Conservation (phyloP, 2,888 invertebrate species). For the Drosophila phalerata region DNA sequence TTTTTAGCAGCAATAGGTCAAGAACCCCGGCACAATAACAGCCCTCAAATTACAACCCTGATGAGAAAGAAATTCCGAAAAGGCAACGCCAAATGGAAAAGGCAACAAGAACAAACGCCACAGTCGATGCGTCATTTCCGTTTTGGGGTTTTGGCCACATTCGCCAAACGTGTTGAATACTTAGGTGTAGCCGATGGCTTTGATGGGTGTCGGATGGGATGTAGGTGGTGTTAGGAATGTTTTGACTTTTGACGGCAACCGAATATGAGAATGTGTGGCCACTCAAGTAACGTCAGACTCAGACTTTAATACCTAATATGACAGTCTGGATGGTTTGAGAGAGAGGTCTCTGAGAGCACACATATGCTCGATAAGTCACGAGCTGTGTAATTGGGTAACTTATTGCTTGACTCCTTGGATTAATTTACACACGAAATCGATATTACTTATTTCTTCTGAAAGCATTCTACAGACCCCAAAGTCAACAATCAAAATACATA, state of each 20-base stretch:
- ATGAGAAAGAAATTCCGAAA: conserved; percentile 27
- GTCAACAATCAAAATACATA: conserved; percentile 43
- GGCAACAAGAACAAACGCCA: conserved; percentile 38
- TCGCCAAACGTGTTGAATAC: conserved; percentile 58
- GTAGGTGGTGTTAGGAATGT: neutral
- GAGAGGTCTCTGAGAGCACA: neutral
- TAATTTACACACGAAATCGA: conserved; percentile 47
- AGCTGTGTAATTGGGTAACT: conserved; percentile 52
- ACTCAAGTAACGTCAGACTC: conserved; percentile 33
- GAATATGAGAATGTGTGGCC: conserved; percentile 21
- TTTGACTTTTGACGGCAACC: conserved; percentile 29
- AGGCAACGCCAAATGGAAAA: conserved; percentile 18
- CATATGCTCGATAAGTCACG: conserved; percentile 32
- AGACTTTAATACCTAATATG: conserved; percentile 24
- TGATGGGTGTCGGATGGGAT: neutral
- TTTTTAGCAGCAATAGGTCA: conserved; percentile 50
- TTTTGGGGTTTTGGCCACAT: conserved; percentile 10
- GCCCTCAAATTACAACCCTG: conserved; percentile 35
- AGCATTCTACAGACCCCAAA: conserved; percentile 4
- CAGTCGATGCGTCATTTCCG: conserved; percentile 69
- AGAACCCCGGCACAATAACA: conserved; percentile 52
- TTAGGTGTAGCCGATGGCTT: conserved; percentile 16
- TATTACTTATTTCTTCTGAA: conserved; percentile 31
- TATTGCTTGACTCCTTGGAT: conserved; percentile 49
- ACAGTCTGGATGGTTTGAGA: neutral